Evolutionary conservation across 2,888 invertebrate species (phyloP), one percentile per base, ranked within the genome.

Genomic region (Dyspetes luteomarginatus): DNA sequence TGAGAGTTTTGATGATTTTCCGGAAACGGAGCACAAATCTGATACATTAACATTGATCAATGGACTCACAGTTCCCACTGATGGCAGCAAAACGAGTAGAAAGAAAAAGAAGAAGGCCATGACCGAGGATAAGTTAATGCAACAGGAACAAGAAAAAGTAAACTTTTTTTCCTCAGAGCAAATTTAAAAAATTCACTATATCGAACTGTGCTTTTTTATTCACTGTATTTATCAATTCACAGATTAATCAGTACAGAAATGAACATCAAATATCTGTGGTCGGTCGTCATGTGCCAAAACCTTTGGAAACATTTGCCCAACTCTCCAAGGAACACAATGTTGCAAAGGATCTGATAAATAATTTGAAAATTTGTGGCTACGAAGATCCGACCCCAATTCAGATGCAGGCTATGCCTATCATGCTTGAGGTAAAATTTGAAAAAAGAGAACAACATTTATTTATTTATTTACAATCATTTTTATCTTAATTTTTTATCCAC

Each of bases 331-430:
- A 92, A 5, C 95, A 95, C 88, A 92, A 93, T 36, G 92, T 97
- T 3, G 92, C 94, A 0, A 89, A 93, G 3, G 93, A 93, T 17
- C 90, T 98, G 0, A 92, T 97, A 7, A 92, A 95, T 28, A 98
- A 97, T 83, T 93, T 98, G 4, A 92, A 90, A 24, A 93, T 93
- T 72, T 95, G 95, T 86, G 96, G 96, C 0, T 98, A 97, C 87
- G 89, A 92, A 0, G 93, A 94, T 69, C 98, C 98, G 0, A 98
- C 98, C 0, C 95, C 98, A 0, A 96, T 98, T 86, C 98, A 98
- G 93, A 96, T 98, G 94, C 99, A 99, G 92, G 96, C 97, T 0
- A 94, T 98, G 84, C 97, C 99, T 0, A 94, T 97, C 77, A 96
- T 99, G 96, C 90, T 98, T 68, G 94, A 95, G 93, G 96, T 96